Evolutionary conservation across 2,113 vertebrate genomes (phyloP), one percentile per base, ranked within the genome.

Genomic region (Corythornis vintsioides): DNA sequence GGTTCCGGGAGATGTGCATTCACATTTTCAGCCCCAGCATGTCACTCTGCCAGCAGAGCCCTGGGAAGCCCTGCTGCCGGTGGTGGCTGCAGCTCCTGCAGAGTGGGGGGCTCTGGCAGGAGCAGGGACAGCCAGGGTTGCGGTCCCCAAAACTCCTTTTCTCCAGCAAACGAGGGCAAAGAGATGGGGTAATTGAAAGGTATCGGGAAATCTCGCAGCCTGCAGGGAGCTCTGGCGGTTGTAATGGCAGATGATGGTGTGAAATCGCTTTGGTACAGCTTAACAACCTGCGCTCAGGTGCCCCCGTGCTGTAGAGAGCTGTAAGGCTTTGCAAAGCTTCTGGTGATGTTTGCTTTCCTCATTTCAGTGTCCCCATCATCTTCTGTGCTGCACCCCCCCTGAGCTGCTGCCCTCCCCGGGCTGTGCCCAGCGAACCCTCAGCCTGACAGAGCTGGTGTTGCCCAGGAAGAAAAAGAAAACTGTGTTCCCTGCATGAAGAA

Each of bases 321-420:
- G 56, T 66, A 65, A 90, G 84, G 42, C 82, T 93, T 89, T 93
- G 40, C 64, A 88, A 75, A 92, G 75, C 69, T 94, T 83, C 86
- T 85, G 88, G 4, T 8, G 74, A 26, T 63, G 81, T 90, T 90
- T 90, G 52, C 72, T 93, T 89, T 38, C 79, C 78, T 90, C 86
- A 40, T 91, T 89, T 89, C 19, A 31, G 60, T 78, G 69, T 88
- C 55, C 90, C 55, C 7, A 3, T 61, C 22, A 77, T 79, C 73
- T 71, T 70, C 42, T 83, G 53, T 83, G 53, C 42, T 56, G 35
- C 77, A 92, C 53, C 56, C 81, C 89, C 86, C 5, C 3, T 64
- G 60, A 88, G 33, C 59, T 84, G 74, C 76, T 7, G 40, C 94
- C 95, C 74, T 91, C 76, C 88, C 52, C 10, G 47, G 67, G 83